Evolutionary conservation across 2,888 invertebrate species (phyloP), one percentile per base, ranked within the genome.

Genomic region (Pinctada fucata): DNA sequence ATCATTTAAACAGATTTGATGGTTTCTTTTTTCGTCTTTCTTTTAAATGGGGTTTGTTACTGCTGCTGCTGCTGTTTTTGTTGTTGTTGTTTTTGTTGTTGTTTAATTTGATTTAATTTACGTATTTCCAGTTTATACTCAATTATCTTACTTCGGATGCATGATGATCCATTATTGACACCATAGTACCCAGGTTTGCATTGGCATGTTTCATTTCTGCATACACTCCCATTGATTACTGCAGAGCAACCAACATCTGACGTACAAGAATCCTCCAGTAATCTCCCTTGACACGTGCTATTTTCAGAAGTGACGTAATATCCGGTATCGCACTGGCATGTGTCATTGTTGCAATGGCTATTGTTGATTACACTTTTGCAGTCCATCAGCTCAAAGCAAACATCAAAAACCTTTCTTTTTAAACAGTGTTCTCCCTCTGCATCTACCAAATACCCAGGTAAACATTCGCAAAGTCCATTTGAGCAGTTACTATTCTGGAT

Each of bases 171-270:
- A 13, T 58, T 58, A 10, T 58, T 13, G 58, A 13, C 6, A 58
- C 8, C 6, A 58, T 58, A 13, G 63, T 13, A 63, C 13, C 72
- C 72, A 45, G 6, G 58, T 31, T 63, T 52, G n/a, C 72, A 72
- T 31, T 8, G 16, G 63, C 72, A 72, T 13, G 10, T 6, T 3
- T 31, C 5, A 16, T 70, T 70, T 6, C 16, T 13, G 47, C 72
- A 72, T 31, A 45, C 45, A 72, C 72, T 72, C 4, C 58, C 10
- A 45, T 8, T 2, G 1, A 72, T n/a, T 63, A 52, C 6, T 5
- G 58, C 13, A 45, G 31, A 47, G 63, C 72, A 72, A 10, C 63
- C 72, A 16, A 10, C 45, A 13, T 16, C 45, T n/a, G 5, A 13
- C n/a, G 8, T 6, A 4, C 72, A 72, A 0, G 45, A 8, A 31